phyloP scores from a whole-genome alignment of 2,797 vertebrate species.

The Clamator glandarius region DNA sequence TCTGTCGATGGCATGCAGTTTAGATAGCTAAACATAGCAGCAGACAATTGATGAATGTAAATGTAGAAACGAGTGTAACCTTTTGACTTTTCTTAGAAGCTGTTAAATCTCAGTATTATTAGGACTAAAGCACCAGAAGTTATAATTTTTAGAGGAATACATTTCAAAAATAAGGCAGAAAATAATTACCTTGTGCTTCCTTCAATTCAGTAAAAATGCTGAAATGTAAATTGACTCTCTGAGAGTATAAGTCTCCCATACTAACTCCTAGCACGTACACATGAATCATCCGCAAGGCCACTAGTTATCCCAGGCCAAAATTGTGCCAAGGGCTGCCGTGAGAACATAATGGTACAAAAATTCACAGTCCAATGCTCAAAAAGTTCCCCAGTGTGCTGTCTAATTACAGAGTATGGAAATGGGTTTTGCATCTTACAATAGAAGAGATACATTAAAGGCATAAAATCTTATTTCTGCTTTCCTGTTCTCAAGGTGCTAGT shows the following conservation, averaged over 20 bases:
- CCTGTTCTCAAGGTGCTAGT: neutral
- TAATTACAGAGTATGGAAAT: neutral
- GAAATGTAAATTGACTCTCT: neutral
- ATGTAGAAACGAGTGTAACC: neutral
- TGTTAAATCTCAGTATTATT: neutral
- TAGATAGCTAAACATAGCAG: neutral
- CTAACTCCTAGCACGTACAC: neutral
- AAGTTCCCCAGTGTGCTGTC: neutral
- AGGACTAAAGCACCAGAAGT: neutral
- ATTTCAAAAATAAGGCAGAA: neutral
- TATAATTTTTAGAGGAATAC: slow-evolving; percentile 1
- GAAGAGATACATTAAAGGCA: neutral
- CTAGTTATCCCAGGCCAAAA: neutral
- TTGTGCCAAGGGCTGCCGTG: neutral
- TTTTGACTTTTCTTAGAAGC: neutral
- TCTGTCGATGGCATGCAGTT: neutral
- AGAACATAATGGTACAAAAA: neutral
- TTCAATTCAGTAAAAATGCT: too few species aligned
- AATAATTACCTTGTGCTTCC: neutral
- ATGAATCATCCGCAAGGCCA: neutral
- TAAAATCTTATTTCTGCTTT: neutral
- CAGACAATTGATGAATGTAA: neutral
- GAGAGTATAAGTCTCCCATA: neutral
- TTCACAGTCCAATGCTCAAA: neutral
- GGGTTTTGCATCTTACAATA: neutral